Evolutionary conservation across 2,113 vertebrate species (phyloP), one percentile per base, ranked within the genome.

Genomic region (Halcyon senegalensis): DNA sequence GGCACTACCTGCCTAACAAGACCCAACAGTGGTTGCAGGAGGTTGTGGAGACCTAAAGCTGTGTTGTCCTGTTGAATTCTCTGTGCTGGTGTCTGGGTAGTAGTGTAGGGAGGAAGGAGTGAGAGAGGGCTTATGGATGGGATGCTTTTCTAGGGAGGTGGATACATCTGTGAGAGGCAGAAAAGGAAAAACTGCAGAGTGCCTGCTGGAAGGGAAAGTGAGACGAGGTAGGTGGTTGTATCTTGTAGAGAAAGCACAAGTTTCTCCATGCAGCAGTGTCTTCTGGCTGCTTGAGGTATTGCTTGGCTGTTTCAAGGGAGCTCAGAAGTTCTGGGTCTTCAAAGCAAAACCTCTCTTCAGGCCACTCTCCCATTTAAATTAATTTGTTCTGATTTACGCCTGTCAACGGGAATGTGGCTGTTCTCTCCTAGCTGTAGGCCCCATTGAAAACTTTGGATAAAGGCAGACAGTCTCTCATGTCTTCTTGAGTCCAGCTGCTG

Each of bases 71-170:
- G 10, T 14, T 87, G 56, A 84, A 56, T 75, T 84, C 33, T 24
- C 12, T 1, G 1, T 1, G 1, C 25, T 63, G 27, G 6, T 2
- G 0, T 79, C 35, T 73, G 74, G 72, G 62, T 6, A 62, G 63
- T 19, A 33, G 31, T 91, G 23, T 31, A 58, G 48, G 23, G n/a
- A 67, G 9, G n/a, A 77, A 91, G 39, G 19, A 69, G 25, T 41
- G 46, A 60, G 67, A 77, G 69, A 37, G 7, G 27, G 11, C 17
- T 55, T 63, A n/a, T 31, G 39, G 37, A 35, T 19, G 20, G 14
- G 14, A 8, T 31, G 10, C 9, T 68, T 24, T 16, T 87, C 18
- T 33, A 16, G 19, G 48, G 11, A 76, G 30, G 6, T 28, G n/a
- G 24, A 72, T 0, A 5, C 27, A 48, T 53, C 55, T 70, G n/a